Evolutionary conservation across 2,888 invertebrate species (phyloP).

Genomic region (Heliconius erato): DNA sequence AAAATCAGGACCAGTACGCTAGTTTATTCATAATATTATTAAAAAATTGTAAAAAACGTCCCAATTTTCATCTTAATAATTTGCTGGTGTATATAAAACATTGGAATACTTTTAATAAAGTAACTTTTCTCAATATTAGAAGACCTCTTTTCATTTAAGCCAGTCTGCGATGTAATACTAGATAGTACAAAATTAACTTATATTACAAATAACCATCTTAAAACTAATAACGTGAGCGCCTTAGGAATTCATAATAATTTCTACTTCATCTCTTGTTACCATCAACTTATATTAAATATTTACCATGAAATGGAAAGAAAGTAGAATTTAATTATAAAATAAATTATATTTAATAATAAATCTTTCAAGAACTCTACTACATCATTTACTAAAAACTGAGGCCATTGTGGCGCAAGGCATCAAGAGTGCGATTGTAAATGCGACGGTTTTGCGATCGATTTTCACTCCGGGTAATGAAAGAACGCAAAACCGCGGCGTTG

Average conservation of each 20-base stretch:
- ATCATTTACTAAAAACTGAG: too few relatives aligned
- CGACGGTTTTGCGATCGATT: too few relatives aligned
- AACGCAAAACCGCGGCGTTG: too few relatives aligned
- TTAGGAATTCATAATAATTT: constrained; percentile 20
- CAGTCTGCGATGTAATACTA: not conserved
- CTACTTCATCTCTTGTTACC: constrained; percentile 14
- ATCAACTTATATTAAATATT: not conserved
- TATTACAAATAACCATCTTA: constrained; percentile 16
- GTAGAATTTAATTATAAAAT: not conserved
- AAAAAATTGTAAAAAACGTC: not conserved
- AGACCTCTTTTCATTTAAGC: not conserved
- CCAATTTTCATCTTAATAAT: not conserved
- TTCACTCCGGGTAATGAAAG: too few relatives aligned
- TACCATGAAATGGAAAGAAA: not conserved
- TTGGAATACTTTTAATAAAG: not conserved
- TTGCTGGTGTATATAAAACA: not conserved
- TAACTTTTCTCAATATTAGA: not conserved
- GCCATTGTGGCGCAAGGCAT: too few relatives aligned
- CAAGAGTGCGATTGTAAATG: too few relatives aligned
- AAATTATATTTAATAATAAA: constrained; percentile 1
- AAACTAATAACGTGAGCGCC: constrained; percentile 26
- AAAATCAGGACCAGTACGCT: not conserved
- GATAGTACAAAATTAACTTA: constrained; percentile 10
- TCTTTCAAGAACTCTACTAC: not conserved
- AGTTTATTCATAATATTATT: not conserved